phyloP scores from a whole-genome alignment of 2,888 invertebrate species.

The Campaea margaritaria region DNA sequence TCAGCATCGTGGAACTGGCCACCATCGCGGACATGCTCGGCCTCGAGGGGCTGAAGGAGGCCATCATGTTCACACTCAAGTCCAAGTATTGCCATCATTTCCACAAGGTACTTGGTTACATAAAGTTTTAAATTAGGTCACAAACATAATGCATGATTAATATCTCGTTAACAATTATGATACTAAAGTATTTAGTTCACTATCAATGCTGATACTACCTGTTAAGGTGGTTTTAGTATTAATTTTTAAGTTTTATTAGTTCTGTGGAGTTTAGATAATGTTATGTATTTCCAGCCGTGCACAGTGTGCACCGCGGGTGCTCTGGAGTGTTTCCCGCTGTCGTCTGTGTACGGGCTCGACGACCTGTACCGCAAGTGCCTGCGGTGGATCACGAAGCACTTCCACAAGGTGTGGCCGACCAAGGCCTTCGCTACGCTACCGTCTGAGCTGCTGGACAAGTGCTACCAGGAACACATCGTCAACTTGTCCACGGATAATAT shows the following conservation, averaged over 20 bases:
- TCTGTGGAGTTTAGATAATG: too few relatives aligned
- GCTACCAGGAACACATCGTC: conserved; percentile 92
- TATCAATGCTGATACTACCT: too few relatives aligned
- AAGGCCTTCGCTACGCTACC: conserved; percentile 94
- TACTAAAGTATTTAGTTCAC: too few relatives aligned
- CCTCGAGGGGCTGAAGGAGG: conserved; percentile 96
- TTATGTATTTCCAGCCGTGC: conserved; percentile 92
- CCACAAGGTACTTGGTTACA: conserved; percentile 86
- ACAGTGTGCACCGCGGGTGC: conserved; percentile 94
- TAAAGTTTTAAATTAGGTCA: too few relatives aligned
- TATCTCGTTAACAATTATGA: too few relatives aligned
- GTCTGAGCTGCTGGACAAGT: conserved; percentile 92
- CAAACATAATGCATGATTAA: too few relatives aligned
- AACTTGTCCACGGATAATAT: conserved; percentile 93
- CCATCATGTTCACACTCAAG: conserved; percentile 94
- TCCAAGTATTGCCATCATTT: conserved; percentile 97
- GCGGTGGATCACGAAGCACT: conserved; percentile 94
- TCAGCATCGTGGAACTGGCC: conserved; percentile 94
- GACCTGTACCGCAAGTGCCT: conserved; percentile 94
- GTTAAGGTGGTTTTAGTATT: too few relatives aligned
- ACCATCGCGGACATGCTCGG: conserved; percentile 96
- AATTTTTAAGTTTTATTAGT: too few relatives aligned
- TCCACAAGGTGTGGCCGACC: conserved; percentile 94
- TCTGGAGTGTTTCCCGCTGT: conserved; percentile 93
- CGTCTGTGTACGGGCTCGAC: conserved; percentile 93